These are phyloP conservation scores for Xenopus petersii DNA, from an alignment of 2,797 vertebrate species.

Conservation along the genomic window DNA sequence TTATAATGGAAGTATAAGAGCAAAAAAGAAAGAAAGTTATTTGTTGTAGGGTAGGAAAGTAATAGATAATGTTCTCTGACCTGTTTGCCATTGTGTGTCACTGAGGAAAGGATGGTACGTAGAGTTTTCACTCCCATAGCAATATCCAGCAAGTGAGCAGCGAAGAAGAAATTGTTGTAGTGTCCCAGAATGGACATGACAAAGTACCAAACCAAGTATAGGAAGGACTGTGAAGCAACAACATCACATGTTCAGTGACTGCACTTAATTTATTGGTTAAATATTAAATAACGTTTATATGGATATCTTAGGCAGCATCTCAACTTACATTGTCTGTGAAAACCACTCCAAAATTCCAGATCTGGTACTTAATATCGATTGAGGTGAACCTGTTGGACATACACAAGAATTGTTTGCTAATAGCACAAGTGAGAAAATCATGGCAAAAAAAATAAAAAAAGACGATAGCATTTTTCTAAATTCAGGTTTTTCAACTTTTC, in stretches of 20 bases:
- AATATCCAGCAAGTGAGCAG: constrained; percentile 86
- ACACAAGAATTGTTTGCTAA: not conserved
- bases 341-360: constrained; percentile 93
- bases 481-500: too few species aligned
- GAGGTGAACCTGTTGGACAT: constrained; percentile 75
- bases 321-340: constrained; percentile 89
- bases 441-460: too few species aligned
- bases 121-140: constrained; percentile 94
- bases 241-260: too few species aligned
- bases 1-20: too few species aligned
- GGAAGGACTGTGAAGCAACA: constrained; percentile 75
- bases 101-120: constrained; percentile 89
- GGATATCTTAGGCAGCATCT: too few species aligned
- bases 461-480: too few species aligned
- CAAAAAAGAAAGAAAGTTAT: too few species aligned
- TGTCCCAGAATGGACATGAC: constrained; percentile 90
- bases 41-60: too few species aligned
- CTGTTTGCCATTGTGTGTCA: constrained; percentile 96
- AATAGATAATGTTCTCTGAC: constrained; percentile 54
- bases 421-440: too few species aligned
- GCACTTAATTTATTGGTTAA: too few species aligned
- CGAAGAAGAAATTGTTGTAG: constrained; percentile 96
- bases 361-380: constrained; percentile 92
- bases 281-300: too few species aligned
- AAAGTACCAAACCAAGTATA: constrained; percentile 90